Evolutionary conservation across 2,888 invertebrate species (phyloP).

Genomic region (Rhaphigaster nebulosa): DNA sequence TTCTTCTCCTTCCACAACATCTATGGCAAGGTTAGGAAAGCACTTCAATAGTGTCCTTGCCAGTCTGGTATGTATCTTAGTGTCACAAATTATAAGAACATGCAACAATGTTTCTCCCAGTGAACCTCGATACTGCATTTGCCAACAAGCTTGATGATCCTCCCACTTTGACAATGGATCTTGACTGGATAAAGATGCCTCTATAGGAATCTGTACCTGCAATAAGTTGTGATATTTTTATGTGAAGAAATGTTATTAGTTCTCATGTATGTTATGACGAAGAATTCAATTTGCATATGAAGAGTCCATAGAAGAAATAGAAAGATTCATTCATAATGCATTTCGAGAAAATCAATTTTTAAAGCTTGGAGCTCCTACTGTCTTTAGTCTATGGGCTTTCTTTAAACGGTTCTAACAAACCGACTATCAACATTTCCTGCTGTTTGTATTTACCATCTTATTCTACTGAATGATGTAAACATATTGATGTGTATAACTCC

Average conservation of each 20-base stretch:
- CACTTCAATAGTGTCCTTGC: slow-evolving; percentile 91
- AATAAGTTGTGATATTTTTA: not conserved
- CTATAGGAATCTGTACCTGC: slow-evolving; percentile 85
- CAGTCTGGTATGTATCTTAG: slow-evolving; percentile 80
- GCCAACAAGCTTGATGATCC: slow-evolving; percentile 97
- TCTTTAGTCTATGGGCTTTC: no score
- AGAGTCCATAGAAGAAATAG: no score
- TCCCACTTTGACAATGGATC: slow-evolving; percentile 91
- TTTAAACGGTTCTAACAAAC: no score
- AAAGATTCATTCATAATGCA: no score
- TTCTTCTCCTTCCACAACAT: slow-evolving; percentile 97
- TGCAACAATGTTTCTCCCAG: slow-evolving; percentile 95
- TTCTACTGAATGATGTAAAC: no score
- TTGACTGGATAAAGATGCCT: slow-evolving; percentile 85
- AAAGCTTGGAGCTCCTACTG: no score
- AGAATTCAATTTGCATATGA: no score
- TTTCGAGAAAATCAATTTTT: no score
- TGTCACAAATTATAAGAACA: slow-evolving; percentile 94
- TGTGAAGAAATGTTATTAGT: not conserved
- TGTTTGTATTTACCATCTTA: no score
- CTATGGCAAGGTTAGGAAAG: slow-evolving; percentile 90
- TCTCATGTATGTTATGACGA: no score
- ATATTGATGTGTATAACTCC: no score
- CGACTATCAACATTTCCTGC: no score
- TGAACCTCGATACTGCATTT: slow-evolving; percentile 95